These are phyloP conservation scores for Mya arenaria DNA, from an alignment of 1,140 invertebrate genomes.

Conservation along the genomic window DNA sequence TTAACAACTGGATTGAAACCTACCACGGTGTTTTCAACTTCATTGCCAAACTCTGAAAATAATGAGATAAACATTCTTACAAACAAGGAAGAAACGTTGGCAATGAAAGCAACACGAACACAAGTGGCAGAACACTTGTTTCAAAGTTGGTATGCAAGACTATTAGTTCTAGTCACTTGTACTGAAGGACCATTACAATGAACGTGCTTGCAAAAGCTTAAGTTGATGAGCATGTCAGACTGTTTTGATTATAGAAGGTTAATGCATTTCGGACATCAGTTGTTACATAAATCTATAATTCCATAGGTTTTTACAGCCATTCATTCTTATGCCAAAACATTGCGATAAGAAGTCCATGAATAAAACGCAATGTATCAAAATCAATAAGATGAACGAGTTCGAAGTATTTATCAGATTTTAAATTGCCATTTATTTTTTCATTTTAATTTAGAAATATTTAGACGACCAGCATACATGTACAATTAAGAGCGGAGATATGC, in stretches of 20 bases:
- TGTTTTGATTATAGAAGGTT: background rate
- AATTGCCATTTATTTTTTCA: too few species aligned
- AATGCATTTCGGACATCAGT: too few species aligned
- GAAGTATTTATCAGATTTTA: too few species aligned
- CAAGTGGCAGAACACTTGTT: conserved; percentile 10
- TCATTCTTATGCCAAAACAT: too few species aligned
- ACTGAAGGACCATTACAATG: background rate
- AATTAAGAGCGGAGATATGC: too few species aligned
- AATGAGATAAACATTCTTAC: conserved; percentile 36
- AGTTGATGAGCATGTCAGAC: background rate
- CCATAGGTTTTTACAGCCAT: too few species aligned
- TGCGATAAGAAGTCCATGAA: too few species aligned
- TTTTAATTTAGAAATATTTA: too few species aligned
- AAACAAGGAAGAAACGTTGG: background rate
- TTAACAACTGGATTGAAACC: conserved; percentile 41
- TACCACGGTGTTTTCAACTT: conserved; percentile 45
- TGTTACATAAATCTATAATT: too few species aligned
- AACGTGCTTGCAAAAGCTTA: background rate
- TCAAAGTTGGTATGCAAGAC: background rate
- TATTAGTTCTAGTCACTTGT: background rate
- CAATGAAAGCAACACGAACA: background rate
- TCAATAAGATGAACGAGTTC: too few species aligned
- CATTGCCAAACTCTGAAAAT: conserved; percentile 52
- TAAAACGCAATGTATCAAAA: too few species aligned
- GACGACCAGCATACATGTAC: too few species aligned